Base-by-base conservation (phyloP, 1,140 invertebrate species). In the Phthorimaea operculella region DNA sequence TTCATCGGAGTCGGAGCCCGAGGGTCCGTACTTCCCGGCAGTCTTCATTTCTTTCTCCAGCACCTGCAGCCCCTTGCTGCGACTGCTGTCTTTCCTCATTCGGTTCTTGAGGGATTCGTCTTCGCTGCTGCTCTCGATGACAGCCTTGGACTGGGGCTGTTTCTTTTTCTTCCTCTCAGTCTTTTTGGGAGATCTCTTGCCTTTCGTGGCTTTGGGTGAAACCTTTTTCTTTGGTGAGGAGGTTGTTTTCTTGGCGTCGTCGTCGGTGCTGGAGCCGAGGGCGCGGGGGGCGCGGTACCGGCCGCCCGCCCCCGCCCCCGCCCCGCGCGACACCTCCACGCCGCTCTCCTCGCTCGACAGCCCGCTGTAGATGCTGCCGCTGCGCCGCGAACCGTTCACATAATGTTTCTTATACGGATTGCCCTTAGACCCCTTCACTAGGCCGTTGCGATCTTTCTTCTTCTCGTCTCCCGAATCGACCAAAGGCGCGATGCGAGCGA, bases 1-100 rank as follows among this genome's bases (percentile, higher is more conserved):
- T 56, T 94, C 92, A 78, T 93, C 92, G 72, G 92, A 94, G 64
- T 94, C 93, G 60, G 90, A 90, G 45, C 88, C 91, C 0, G 90
- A 89, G 50, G 74, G 70, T 34, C 81, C 77, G n/a, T 61, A 58
- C 55, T 74, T 79, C 4, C 86, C 86, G 55, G 87, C 74, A 58
- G 87, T 84, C 21, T 28, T 28, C 79, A 89, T 86, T 80, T 93
- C 91, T 72, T 89, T 90, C 69, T 92, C 91, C 88, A 94, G 91
- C 70, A 92, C 90, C 54, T 88, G 87, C 10, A 91, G 76, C 18
- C 88, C 90, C 54, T 84, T 89, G 66, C 87, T 90, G 72, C 72
- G 84, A 64, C 83, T 85, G 54, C 68, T 86, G 60, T 87, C 87
- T 62, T 87, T 87, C 63, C 87, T 87, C 62, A 83, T 64, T 64